Base-by-base conservation (phyloP, 1,140 invertebrate species). In the Coelopa frigida region DNA sequence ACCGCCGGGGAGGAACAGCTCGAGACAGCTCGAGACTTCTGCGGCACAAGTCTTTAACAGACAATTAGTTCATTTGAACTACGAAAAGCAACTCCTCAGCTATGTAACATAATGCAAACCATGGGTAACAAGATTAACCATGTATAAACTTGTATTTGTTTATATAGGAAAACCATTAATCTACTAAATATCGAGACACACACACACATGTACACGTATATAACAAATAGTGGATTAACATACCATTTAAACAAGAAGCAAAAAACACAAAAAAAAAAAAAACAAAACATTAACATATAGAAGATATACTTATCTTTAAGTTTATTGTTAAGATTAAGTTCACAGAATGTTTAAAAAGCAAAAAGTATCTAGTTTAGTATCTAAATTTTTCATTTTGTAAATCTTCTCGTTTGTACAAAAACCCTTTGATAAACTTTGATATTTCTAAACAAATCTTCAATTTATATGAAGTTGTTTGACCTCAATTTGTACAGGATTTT, bases 151-250 rank as follows among this genome's bases (percentile, higher is more conserved):
- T n/a, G n/a, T n/a, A n/a, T n/a, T n/a, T n/a, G n/a, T n/a, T n/a
- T n/a, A n/a, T n/a, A n/a, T n/a, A n/a, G n/a, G n/a, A n/a, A n/a
- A n/a, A n/a, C n/a, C n/a, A n/a, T n/a, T n/a, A n/a, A n/a, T n/a
- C n/a, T n/a, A 29, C n/a, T 29, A 8, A 29, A 29, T 29, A 29
- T 29, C 27, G 7, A 29, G n/a, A 29, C 27, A n/a, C 5, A 15
- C 22, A 37, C 15, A 37, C 5, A 15, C 12, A 37, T 39, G 5
- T 17, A 21, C 6, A 21, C 6, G 24, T 39, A 29, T 42, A 12
- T 12, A 42, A 17, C 40, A 29, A 27, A 12, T 20, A 42, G 24
- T 24, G 32, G 40, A 42, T 42, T 42, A 42, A 42, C n/a, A n/a
- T n/a, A n/a, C 15, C 15, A 11, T 18, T 37, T 37, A 37, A 21